A percentile compares a stretch with the other conserved stretches of the same genome.
Conservation (phyloP, 2,888 invertebrate genomes). For the Athetis lepigone region DNA sequence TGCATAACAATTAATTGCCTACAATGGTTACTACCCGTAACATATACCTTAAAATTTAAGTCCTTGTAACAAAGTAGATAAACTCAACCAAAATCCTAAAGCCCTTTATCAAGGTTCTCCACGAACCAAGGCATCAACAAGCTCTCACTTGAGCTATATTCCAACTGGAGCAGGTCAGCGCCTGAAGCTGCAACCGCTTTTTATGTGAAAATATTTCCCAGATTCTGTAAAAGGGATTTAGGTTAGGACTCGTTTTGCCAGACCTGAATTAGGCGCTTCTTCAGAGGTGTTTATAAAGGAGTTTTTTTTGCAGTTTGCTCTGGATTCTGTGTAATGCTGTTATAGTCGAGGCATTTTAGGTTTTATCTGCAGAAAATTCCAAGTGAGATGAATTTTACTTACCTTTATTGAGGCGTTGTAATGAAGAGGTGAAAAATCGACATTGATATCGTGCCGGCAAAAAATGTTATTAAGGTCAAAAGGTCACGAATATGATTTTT, state of each 20-base stretch:
- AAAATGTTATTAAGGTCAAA: too few relatives aligned
- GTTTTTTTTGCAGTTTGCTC: neutral
- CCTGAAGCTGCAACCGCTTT: slow-evolving; percentile 31
- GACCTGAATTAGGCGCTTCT: slow-evolving; percentile 21
- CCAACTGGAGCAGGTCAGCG: slow-evolving; percentile 63
- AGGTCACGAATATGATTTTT: too few relatives aligned
- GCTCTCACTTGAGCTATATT: slow-evolving; percentile 64
- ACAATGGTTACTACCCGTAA: too few relatives aligned
- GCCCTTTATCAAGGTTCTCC: slow-evolving; percentile 15
- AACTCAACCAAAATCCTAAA: neutral
- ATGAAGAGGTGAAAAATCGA: too few relatives aligned
- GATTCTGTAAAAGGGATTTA: slow-evolving; percentile 49
- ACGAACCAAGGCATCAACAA: slow-evolving; percentile 23
- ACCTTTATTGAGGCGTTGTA: too few relatives aligned
- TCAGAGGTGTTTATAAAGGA: neutral
- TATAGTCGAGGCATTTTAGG: too few relatives aligned
- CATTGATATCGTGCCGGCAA: too few relatives aligned
- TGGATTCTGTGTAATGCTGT: too few relatives aligned
- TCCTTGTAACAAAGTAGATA: neutral
- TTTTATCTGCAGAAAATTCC: too few relatives aligned
- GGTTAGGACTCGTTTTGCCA: slow-evolving; percentile 51
- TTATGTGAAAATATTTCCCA: slow-evolving; percentile 39
- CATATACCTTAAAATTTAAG: too few relatives aligned
- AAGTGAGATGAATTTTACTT: too few relatives aligned
- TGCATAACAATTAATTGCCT: too few relatives aligned